Evolutionary conservation across 2,888 invertebrate species (phyloP).

Genomic region (Lepidocyrtinus sp.): DNA sequence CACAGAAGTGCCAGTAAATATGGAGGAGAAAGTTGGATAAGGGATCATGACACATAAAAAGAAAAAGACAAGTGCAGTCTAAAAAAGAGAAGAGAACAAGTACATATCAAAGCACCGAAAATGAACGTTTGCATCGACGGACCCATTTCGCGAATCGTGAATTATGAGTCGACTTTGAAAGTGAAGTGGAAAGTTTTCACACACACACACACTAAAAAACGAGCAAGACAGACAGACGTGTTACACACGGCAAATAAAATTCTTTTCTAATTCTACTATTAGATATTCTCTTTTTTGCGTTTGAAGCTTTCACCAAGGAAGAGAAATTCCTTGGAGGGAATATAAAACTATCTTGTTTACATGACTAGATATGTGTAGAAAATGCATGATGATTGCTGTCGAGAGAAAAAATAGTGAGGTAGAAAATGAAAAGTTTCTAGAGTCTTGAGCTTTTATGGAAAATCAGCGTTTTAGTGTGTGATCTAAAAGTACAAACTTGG

Average conservation of each 20-base stretch:
- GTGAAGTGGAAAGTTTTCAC: constrained; percentile 52
- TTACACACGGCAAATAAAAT: constrained; percentile 40
- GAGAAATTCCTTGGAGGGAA: not conserved
- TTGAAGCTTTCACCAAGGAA: not conserved
- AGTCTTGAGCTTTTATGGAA: too few relatives aligned
- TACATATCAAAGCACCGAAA: not conserved
- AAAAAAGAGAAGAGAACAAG: not conserved
- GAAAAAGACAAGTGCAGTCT: not conserved
- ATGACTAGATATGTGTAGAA: not conserved
- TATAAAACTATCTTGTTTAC: not conserved
- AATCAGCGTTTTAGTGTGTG: not conserved
- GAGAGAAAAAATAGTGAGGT: not conserved
- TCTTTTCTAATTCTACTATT: too few relatives aligned
- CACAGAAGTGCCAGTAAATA: too few relatives aligned
- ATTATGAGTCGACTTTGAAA: constrained; percentile 58
- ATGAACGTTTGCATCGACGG: constrained; percentile 19
- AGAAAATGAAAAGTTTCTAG: too few relatives aligned
- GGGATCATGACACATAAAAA: constrained; percentile 2
- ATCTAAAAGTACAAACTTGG: constrained; percentile 8
- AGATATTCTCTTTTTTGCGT: constrained; percentile 1
- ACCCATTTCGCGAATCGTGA: constrained; percentile 52
- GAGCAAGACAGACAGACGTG: not conserved
- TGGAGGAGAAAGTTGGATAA: too few relatives aligned
- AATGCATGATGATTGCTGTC: not conserved
- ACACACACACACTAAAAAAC: constrained; percentile 1